Percentiles rank a stretch among this genome's conserved stretches.
These are phyloP conservation scores for Chironomus tentans DNA, from an alignment of 2,888 invertebrate species.

Conservation along the genomic window DNA sequence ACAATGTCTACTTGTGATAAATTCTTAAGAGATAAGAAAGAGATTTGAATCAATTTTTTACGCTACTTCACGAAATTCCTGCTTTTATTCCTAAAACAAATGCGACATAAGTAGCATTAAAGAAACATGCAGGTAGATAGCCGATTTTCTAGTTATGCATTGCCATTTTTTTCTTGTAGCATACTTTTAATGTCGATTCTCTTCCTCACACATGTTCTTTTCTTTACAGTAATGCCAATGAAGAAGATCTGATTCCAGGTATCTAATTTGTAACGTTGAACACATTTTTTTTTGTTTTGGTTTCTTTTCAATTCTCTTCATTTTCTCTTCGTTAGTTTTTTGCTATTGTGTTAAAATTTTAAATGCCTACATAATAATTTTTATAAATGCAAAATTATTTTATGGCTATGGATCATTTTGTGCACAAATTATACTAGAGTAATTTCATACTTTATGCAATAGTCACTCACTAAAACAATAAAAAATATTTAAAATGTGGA, in stretches of 20 bases:
- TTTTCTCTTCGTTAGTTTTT: no score
- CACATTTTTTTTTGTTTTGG: no score
- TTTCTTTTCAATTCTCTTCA: no score
- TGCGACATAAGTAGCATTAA: no score
- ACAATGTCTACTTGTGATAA: no score
- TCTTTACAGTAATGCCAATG: neutral
- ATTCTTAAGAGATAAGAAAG: neutral
- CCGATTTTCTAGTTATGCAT: neutral
- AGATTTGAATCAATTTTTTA: neutral
- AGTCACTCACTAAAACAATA: constrained; percentile 7
- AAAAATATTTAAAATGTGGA: neutral
- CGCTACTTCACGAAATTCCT: neutral
- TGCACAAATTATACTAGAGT: neutral
- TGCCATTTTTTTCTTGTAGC: neutral
- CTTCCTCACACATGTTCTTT: neutral
- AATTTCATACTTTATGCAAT: neutral
- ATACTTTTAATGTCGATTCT: neutral
- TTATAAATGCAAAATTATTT: neutral
- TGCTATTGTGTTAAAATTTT: no score
- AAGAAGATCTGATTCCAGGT: neutral
- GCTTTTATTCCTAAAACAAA: neutral
- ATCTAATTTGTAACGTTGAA: neutral
- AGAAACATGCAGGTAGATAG: neutral
- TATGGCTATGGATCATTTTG: neutral
- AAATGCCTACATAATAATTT: no score